These are phyloP conservation scores for Xestia c-nigrum DNA, from an alignment of 2,888 invertebrate species.

Conservation along the genomic window DNA sequence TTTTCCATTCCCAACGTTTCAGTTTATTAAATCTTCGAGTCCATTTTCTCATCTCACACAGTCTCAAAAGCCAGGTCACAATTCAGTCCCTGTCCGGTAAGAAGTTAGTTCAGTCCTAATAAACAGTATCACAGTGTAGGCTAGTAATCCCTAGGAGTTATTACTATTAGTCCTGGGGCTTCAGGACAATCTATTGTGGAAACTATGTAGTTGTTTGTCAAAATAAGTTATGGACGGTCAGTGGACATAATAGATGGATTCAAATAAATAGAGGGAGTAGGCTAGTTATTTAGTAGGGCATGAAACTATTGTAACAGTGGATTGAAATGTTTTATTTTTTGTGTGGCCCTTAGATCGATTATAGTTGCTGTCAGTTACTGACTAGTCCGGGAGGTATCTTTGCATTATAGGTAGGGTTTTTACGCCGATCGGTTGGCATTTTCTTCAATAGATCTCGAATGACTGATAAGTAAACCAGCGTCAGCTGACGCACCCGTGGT, in stretches of 20 bases:
- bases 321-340: background rate
- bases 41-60: background rate
- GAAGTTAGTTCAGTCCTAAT: conserved; percentile 21
- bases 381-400: no score
- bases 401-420: no score
- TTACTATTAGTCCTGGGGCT: conserved; percentile 6
- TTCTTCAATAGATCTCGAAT: no score
- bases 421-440: no score
- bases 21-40: background rate
- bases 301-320: background rate
- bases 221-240: conserved; percentile 23
- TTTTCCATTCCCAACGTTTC: background rate
- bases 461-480: no score
- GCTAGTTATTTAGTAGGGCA: background rate
- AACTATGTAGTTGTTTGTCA: conserved; percentile 19
- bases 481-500: no score
- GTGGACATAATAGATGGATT: conserved; percentile 7
- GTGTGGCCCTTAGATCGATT: background rate
- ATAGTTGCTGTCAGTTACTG: no score
- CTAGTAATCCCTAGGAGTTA: conserved; percentile 33
- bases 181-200: conserved; percentile 12
- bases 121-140: conserved; percentile 17
- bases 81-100: background rate
- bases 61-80: conserved; percentile 6
- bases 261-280: background rate